Conservation (phyloP, 92 coral and sea anemone species). For the Montipora capitata region DNA sequence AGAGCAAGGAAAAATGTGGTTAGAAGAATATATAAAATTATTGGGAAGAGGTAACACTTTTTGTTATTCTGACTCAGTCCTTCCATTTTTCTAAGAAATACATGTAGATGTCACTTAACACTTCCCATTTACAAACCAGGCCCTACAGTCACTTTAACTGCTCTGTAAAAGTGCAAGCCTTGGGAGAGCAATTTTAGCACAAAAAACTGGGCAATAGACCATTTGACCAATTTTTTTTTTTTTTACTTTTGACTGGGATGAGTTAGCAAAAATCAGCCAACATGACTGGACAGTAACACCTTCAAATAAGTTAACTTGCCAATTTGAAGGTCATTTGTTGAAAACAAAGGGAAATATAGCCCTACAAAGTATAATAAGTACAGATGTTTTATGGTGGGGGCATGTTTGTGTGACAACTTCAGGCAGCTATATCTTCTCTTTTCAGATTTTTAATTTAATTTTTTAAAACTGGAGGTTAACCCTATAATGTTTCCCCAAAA, state of each 20-base stretch:
- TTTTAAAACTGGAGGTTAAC: too few species aligned
- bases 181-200: neutral
- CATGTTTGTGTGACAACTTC: constrained; percentile 11
- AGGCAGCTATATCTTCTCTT: constrained; percentile 21
- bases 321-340: constrained; percentile 20
- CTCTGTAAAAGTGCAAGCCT: constrained; percentile 35
- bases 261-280: neutral
- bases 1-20: constrained; percentile 49
- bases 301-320: constrained; percentile 28
- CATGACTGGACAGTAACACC: neutral
- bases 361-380: constrained; percentile 17
- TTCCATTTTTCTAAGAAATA: constrained; percentile 40
- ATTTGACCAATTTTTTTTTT: constrained; percentile 20
- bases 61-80: constrained; percentile 21
- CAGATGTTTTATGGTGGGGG: constrained; percentile 27
- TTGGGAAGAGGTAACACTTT: constrained; percentile 46
- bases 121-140: neutral
- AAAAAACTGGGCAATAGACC: constrained; percentile 20
- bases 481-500: too few species aligned
- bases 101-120: constrained; percentile 2
- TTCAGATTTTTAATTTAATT: neutral
- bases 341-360: constrained; percentile 30
- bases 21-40: constrained; percentile 54
- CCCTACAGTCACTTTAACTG: constrained; percentile 21
- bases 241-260: constrained; percentile 21